A percentile compares a stretch with the other conserved stretches of the same genome.
Conservation (phyloP, 2,797 vertebrate genomes). For the Ctenopoma multispine region DNA sequence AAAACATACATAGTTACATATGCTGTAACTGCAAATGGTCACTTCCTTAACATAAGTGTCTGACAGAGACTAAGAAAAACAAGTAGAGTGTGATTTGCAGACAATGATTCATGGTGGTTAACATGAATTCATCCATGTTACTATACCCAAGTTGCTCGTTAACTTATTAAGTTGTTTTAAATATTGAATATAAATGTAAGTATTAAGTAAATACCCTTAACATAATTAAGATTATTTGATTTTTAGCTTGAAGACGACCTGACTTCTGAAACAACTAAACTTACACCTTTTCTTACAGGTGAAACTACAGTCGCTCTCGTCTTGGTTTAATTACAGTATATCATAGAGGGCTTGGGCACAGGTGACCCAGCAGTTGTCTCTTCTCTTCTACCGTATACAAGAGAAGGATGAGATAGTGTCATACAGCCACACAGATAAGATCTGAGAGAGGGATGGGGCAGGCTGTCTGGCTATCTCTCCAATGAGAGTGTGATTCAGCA, state of each 20-base stretch:
- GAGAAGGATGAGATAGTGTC: slow-evolving; percentile 62
- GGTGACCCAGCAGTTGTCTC: slow-evolving; percentile 28
- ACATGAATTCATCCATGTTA: no score
- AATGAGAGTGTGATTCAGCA: slow-evolving; percentile 79
- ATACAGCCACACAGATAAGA: slow-evolving; percentile 62
- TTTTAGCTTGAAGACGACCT: background rate
- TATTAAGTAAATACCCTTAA: background rate
- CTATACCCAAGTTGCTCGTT: no score
- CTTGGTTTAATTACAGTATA: background rate
- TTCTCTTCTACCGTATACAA: slow-evolving; percentile 43
- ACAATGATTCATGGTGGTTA: no score
- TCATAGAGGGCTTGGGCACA: background rate
- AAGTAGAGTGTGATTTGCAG: no score
- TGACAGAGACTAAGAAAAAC: no score
- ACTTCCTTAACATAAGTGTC: no score
- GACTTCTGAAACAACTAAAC: background rate
- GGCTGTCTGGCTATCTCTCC: slow-evolving; percentile 64
- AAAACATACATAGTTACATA: no score
- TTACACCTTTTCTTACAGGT: background rate
- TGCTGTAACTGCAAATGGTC: no score
- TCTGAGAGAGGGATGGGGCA: slow-evolving; percentile 51
- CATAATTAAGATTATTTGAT: background rate
- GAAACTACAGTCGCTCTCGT: background rate
- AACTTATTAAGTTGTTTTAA: no score
- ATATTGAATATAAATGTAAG: no score